Percentiles rank a stretch among this genome's conserved stretches.
Conservation (phyloP, 2,797 vertebrate species). For the Falco columbarius region DNA sequence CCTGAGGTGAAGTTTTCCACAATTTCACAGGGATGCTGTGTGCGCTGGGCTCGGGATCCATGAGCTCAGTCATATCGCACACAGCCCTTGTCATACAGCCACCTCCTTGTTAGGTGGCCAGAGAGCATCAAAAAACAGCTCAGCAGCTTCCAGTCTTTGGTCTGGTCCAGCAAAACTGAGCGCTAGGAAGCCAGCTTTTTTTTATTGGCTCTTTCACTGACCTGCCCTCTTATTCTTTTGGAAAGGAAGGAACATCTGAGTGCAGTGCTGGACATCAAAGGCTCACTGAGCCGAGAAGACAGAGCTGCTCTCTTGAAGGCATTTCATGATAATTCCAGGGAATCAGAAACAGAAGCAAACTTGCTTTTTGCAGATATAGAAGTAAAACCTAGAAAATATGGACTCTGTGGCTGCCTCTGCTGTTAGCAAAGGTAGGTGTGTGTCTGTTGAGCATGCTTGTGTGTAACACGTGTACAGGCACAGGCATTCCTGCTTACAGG, state of each 20-base stretch:
- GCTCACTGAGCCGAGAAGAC: not conserved
- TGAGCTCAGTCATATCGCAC: not conserved
- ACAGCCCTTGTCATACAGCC: not conserved
- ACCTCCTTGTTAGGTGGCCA: not conserved
- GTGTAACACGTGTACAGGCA: fast-evolving
- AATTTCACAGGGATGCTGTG: not conserved
- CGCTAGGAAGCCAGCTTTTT: not conserved
- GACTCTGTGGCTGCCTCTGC: conserved; percentile 33
- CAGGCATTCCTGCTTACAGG: not conserved
- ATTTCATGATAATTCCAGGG: not conserved
- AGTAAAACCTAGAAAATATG: not conserved
- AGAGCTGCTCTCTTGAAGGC: conserved; percentile 34
- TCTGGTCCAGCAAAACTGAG: not conserved
- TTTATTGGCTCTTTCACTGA: not conserved
- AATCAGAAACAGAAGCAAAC: not conserved
- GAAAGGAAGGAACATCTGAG: conserved; percentile 63
- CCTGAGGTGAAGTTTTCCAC: not conserved
- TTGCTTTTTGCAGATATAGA: conserved; percentile 58
- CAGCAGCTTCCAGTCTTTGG: not conserved
- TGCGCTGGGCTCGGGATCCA: not conserved
- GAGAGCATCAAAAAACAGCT: not conserved
- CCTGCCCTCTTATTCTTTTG: not conserved
- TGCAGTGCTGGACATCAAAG: conserved; percentile 59
- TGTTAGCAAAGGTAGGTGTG: conserved; percentile 52
- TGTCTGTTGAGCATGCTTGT: not conserved